Conservation (phyloP, 2,113 vertebrate genomes). For the Xyliphius kryptos region DNA sequence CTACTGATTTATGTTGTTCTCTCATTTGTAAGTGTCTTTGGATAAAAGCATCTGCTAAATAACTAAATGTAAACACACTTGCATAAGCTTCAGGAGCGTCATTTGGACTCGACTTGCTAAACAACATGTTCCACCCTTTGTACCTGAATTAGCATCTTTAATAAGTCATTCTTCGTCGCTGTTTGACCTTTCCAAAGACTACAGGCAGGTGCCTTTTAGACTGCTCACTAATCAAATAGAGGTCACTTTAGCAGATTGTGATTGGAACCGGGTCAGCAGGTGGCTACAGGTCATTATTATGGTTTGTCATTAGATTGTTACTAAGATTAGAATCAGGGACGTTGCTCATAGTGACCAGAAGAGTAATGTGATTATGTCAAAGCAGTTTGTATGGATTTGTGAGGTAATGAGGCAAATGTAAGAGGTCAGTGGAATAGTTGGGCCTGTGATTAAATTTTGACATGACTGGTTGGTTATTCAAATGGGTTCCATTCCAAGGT, state of each 20-base stretch:
- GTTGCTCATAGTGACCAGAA: not conserved
- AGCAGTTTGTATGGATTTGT: constrained; percentile 5
- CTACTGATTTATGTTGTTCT: too few species aligned
- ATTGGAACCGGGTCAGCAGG: constrained; percentile 42
- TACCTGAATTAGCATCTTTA: not conserved
- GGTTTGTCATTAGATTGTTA: constrained; percentile 13
- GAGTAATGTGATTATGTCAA: constrained; percentile 16
- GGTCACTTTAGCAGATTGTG: constrained; percentile 44
- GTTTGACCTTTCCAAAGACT: not conserved
- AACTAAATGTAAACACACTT: too few species aligned
- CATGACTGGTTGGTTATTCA: not conserved
- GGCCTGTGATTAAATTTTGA: constrained; percentile 9
- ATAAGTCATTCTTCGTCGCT: constrained; percentile 2
- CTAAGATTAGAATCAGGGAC: not conserved
- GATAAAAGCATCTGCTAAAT: too few species aligned
- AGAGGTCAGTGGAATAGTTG: not conserved
- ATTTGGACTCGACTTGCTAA: too few species aligned
- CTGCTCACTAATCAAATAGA: constrained; percentile 24
- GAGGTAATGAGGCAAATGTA: not conserved
- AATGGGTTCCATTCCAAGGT: not conserved
- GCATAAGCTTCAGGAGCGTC: too few species aligned
- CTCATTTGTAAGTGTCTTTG: too few species aligned
- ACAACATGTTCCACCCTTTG: not conserved
- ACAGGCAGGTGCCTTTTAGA: constrained; percentile 20
- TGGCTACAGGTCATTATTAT: constrained; percentile 8